Percentiles rank a stretch among this genome's conserved stretches.
phyloP scores from a whole-genome alignment of 2,113 vertebrate species.

The Elephantulus edwardii region DNA sequence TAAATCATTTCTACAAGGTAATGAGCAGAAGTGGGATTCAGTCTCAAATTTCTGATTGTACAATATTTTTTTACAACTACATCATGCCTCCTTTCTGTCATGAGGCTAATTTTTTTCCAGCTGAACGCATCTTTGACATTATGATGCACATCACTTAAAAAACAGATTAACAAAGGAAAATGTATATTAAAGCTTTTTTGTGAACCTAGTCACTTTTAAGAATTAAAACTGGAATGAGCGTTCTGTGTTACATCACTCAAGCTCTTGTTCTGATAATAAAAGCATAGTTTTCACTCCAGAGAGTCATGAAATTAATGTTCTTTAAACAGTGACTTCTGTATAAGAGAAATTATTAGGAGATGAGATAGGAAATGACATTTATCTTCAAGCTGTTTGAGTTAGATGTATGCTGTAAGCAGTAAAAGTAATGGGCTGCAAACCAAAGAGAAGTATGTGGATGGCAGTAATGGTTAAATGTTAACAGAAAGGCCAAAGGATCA shows the following conservation, averaged over 20 bases:
- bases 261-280: neutral
- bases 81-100: neutral
- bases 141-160: neutral
- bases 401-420: neutral
- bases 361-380: too few species aligned
- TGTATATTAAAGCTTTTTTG: neutral
- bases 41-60: neutral
- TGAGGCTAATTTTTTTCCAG: neutral
- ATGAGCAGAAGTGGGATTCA: neutral
- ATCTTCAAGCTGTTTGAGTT: neutral
- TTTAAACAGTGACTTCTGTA: neutral
- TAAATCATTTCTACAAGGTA: neutral
- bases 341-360: neutral
- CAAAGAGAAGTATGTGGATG: neutral
- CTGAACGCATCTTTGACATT: neutral
- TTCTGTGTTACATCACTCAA: neutral
- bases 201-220: neutral
- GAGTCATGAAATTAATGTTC: neutral
- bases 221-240: neutral
- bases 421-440: neutral
- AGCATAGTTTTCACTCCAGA: neutral
- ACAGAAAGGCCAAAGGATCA: too few species aligned
- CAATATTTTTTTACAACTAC: neutral
- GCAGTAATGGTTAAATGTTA: too few species aligned
- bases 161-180: neutral